Base-by-base conservation (phyloP, 1,140 invertebrate genomes). In the Parapsyche elsis region DNA sequence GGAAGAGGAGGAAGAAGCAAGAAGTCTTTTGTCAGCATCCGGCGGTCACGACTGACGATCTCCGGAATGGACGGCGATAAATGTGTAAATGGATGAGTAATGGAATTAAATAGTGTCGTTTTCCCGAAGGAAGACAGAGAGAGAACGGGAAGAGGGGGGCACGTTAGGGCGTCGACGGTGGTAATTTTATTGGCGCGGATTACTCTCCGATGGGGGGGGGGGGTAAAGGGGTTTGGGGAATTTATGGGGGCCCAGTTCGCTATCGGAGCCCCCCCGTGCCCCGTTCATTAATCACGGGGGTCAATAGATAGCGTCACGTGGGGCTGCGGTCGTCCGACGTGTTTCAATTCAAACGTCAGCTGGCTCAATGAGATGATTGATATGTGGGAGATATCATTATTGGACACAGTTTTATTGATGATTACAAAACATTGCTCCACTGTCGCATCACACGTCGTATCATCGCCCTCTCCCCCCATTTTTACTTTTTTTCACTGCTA, bases 231-330 rank as follows among this genome's bases (percentile, higher is more conserved):
- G 26, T 2, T 24, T 9, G 71, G 7, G 16, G 49, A 16, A 49
- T 78, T 24, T 24, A 10, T 24, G 77, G 26, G 24, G 64, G 30
- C 9, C 1, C 44, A 57, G 0, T 10, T 5, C 57, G 59, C 53
- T 64, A 77, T 77, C 75, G 9, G 46, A 7, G 26, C 38, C 57
- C 30, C n/a, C 21, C 59, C 45, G 24, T 30, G 16, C 24, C 64
- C 67, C 53, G 76, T 81, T 81, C 80, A 81, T 81, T 81, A 81
- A 81, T 81, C 80, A 81, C 30, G 49, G 45, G 61, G 67, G 80
- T 81, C 80, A 81, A 81, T 81, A 81, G 80, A 81, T 81, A 77
- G 76, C 76, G 46, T 46, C 76, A 70, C 79, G 73, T 76, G 79
- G 30, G 71, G 71, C 71, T 80, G 79, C 71, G 73, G 79, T 70